Evolutionary conservation across 1,140 invertebrate species (phyloP).

Genomic region (Drosophila kepulauana): DNA sequence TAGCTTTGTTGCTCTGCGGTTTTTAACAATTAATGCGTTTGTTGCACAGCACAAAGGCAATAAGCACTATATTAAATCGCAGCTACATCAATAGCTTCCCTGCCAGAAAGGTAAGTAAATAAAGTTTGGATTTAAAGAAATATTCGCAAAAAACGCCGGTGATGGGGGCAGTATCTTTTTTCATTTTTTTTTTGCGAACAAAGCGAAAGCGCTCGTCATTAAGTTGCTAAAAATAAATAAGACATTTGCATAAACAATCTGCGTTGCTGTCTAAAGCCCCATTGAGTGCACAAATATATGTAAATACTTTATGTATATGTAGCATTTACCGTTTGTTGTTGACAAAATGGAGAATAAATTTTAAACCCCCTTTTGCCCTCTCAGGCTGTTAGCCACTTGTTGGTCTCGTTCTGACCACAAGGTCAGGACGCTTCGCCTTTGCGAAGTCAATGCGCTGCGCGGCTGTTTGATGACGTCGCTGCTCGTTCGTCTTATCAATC

Average conservation of each 20-base stretch:
- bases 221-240: constrained; percentile 63
- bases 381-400: constrained; percentile 60
- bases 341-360: constrained; percentile 15
- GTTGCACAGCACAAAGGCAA: constrained; percentile 31
- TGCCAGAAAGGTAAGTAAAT: constrained; percentile 56
- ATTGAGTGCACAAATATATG: constrained; percentile 23
- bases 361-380: constrained; percentile 19
- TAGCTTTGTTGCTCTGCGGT: neutral
- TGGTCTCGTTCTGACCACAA: constrained; percentile 57
- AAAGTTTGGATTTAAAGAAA: neutral
- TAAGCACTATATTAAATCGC: constrained; percentile 43
- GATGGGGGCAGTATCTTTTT: constrained; percentile 1
- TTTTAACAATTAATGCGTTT: constrained; percentile 53
- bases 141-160: neutral
- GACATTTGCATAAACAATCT: constrained; percentile 60
- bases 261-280: constrained; percentile 8
- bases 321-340: neutral
- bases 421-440: constrained; percentile 45
- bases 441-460: constrained; percentile 41
- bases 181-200: constrained; percentile 29
- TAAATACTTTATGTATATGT: neutral
- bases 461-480: constrained; percentile 50
- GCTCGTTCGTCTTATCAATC: constrained; percentile 32
- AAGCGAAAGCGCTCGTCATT: constrained; percentile 27
- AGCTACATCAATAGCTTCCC: constrained; percentile 32